Percentiles rank a stretch among this genome's conserved stretches.
Evolutionary conservation across 2,113 vertebrate species (phyloP).

Genomic region (Raja brachyura): DNA sequence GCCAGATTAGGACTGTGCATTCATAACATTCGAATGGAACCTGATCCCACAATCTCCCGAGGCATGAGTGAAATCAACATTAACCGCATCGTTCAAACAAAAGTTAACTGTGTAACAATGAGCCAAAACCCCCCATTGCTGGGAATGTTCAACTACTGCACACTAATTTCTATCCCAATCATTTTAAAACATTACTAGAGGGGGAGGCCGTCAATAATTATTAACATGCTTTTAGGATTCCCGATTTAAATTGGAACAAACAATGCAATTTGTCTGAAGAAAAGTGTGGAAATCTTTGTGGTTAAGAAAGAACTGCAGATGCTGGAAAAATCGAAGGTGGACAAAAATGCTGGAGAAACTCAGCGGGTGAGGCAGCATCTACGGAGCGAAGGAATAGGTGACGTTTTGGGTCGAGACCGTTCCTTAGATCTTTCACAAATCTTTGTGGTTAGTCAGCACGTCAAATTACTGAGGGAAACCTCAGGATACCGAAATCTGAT

Average conservation of each 20-base stretch:
- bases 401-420: too few relatives aligned
- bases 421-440: too few relatives aligned
- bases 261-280: background rate
- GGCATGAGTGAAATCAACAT: too few relatives aligned
- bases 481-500: background rate
- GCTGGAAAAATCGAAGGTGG: too few relatives aligned
- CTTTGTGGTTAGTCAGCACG: background rate
- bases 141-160: background rate
- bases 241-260: background rate
- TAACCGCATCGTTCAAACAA: background rate
- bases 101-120: background rate
- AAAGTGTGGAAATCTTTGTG: background rate
- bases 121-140: too few relatives aligned
- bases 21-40: too few relatives aligned
- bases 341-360: too few relatives aligned
- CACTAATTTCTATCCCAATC: background rate
- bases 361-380: too few relatives aligned
- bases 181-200: background rate
- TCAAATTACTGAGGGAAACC: background rate
- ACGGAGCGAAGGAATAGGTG: too few relatives aligned
- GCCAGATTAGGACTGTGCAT: too few relatives aligned
- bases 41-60: too few relatives aligned
- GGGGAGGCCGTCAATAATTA: background rate
- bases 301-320: background rate
- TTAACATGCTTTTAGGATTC: background rate